Base-by-base conservation (phyloP, 2,797 vertebrate genomes). In the Eulemur albifrons region DNA sequence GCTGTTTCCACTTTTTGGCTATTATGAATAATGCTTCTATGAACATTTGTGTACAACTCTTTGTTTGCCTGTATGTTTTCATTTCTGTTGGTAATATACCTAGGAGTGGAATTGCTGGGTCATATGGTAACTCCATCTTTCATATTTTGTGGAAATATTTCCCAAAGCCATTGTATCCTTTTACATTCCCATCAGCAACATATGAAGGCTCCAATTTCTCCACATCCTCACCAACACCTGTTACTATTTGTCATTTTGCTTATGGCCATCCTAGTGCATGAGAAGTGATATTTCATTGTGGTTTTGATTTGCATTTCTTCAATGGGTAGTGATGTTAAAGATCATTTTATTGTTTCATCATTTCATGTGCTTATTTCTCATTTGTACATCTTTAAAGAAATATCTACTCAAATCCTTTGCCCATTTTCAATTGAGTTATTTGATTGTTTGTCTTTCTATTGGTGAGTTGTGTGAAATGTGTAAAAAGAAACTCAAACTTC, bases 231-330 rank as follows among this genome's bases (percentile, higher is more conserved):
- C n/a, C 83, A 82, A 82, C 48, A 77, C 59, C 84, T 93, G 65
- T 63, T 90, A 48, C 90, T 90, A 40, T 63, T 72, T 96, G 17
- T 76, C 89, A 88, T 93, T 97, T 90, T 76, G 45, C 85, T 90
- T 70, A 80, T 21, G 43, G 35, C 17, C 30, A 82, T 35, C 40
- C 43, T 35, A 63, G 43, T 35, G 13, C 18, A 54, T 25, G 52
- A 59, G 43, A 85, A 88, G 43, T 88, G 30, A 32, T 81, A 88
- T 88, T 88, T 88, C 32, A n/a, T 12, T 63, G 25, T 67, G 54
- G 30, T 35, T 92, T 83, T 81, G 85, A 82, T 73, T 75, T 90
- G 40, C 43, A 43, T 90, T 96, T 90, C 70, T 35, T 48, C 82
- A 32, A 61, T 57, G 63, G 83, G 43, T 70, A 76, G 87, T 67